Conservation (phyloP, 2,888 invertebrate species). For the Lucinisca nassula region DNA sequence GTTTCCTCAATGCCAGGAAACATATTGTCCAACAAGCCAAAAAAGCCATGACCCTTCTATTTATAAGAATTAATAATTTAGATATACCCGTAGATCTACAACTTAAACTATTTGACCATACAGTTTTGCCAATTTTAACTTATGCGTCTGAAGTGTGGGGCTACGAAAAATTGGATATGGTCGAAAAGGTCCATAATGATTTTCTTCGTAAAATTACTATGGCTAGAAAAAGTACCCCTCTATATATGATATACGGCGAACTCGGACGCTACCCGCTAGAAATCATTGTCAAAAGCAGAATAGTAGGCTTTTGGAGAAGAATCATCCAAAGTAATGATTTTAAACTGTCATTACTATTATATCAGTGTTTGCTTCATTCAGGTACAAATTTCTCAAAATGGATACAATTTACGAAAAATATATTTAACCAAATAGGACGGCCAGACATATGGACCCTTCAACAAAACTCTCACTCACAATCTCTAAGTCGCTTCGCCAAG, state of each 20-base stretch:
- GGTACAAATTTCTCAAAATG: not conserved
- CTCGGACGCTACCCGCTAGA: constrained; percentile 23
- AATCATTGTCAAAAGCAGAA: constrained; percentile 13
- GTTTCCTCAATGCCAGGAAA: constrained; percentile 26
- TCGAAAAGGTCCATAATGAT: constrained; percentile 16
- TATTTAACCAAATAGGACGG: not conserved
- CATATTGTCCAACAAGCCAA: not conserved
- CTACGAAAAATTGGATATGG: constrained; percentile 18
- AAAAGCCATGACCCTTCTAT: constrained; percentile 4
- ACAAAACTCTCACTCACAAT: no score
- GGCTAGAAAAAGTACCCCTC: constrained; percentile 18
- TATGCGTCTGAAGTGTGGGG: constrained; percentile 41
- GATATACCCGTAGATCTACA: not conserved
- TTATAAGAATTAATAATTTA: not conserved
- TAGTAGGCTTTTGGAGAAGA: constrained; percentile 1
- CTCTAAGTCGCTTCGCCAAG: not conserved
- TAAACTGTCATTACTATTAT: not conserved
- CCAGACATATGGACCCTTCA: not conserved
- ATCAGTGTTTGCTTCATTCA: not conserved
- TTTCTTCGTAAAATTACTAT: constrained; percentile 18
- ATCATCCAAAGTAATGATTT: not conserved
- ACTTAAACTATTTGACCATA: constrained; percentile 22
- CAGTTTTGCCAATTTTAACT: constrained; percentile 25
- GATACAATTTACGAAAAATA: not conserved
- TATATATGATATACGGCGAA: constrained; percentile 30